Conservation (phyloP, 2,888 invertebrate genomes). For the Scotopteryx bipunctaria region DNA sequence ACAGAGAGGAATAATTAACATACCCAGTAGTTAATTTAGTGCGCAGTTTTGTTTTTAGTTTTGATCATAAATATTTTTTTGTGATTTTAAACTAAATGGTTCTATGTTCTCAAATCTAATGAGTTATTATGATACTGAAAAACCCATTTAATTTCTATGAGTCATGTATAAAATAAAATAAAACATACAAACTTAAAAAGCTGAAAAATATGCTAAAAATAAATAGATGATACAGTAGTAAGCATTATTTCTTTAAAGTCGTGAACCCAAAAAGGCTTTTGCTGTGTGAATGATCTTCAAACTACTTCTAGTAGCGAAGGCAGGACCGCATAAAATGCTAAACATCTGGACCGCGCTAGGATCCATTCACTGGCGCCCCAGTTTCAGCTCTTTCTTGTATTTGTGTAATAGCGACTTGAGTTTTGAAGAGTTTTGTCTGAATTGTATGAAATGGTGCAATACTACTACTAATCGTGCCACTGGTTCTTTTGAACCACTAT, state of each 20-base stretch:
- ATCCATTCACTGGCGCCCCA: constrained; percentile 59
- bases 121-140: too few species aligned
- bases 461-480: too few species aligned
- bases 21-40: constrained; percentile 24
- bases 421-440: constrained; percentile 38
- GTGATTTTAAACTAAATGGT: too few species aligned
- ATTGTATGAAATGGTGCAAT: constrained; percentile 14
- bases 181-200: too few species aligned
- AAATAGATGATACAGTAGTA: too few species aligned
- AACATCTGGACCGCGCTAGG: constrained; percentile 62
- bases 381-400: constrained; percentile 55
- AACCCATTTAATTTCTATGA: too few species aligned
- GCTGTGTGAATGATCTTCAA: constrained; percentile 18
- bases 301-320: constrained; percentile 23
- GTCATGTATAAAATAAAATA: too few species aligned
- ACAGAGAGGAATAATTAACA: constrained; percentile 37
- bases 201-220: too few species aligned
- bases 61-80: neutral
- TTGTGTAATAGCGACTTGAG: constrained; percentile 38
- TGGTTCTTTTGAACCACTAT: too few species aligned
- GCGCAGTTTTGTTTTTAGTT: neutral
- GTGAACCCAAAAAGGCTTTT: neutral
- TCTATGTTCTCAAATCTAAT: too few species aligned
- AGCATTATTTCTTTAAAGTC: neutral
- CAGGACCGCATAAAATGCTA: constrained; percentile 55